Base-by-base conservation (phyloP, 64 coral and sea anemone species). In the Orbicella faveolata region DNA sequence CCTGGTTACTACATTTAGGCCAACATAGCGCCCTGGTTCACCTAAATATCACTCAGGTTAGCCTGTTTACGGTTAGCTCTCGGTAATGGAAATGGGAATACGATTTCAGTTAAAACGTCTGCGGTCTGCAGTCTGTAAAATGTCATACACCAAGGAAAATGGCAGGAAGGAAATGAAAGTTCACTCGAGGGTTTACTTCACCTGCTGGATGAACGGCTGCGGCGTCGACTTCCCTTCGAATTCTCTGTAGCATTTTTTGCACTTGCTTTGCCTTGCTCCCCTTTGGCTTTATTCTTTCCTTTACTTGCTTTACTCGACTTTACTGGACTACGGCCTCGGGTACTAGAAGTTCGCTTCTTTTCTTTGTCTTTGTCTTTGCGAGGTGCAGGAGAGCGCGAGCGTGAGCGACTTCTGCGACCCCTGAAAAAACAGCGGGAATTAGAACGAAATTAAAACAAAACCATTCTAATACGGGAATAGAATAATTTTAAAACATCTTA, bases 311-410 rank as follows among this genome's bases (percentile, higher is more conserved):
- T 96, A 55, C 68, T 91, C n/a, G 80, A 86, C 9, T 75, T 90
- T 4, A 91, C 92, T 34, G 95, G 95, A 77, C 95, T 96, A 18
- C 95, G 95, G 4, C 95, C 95, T 18, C 95, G 91, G n/a, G 92
- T 96, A 34, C 91, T 94, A 37, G 76, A 69, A 23, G 92, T 96
- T 30, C 79, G 77, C 23, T 94, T 95, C 80, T 98, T 98, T 41
- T 92, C 93, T 81, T 98, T 98, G 79, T 92, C 93, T 87, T 98
- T 98, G 79, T 91, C 88, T 63, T 98, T 98, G 44, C 74, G 68
- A 4, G 83, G 37, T 44, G 87, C 84, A 25, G 77, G 83, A 74
- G 68, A 91, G 36, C 87, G 93, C 52, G 96, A 92, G 36, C 87
- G 93, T 36, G 96, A 92, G 51, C 96, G 93, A 57, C 96, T 95